phyloP scores from a whole-genome alignment of 2,797 vertebrate species.

The Triplophysa bombifrons region DNA sequence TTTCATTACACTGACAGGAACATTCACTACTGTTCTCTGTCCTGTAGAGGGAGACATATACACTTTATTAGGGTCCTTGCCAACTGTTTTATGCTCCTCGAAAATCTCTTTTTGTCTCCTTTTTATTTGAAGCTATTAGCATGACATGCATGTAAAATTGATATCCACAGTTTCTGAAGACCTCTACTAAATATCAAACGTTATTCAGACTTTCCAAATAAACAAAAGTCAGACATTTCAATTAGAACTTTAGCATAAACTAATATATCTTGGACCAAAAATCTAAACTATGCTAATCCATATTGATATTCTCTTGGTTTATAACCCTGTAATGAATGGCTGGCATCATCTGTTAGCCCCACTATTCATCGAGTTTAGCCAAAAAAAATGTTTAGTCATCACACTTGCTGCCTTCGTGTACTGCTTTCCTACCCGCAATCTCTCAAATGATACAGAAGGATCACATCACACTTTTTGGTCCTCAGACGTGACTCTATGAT shows the following conservation, averaged over 20 bases:
- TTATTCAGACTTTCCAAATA: background rate
- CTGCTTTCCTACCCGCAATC: background rate
- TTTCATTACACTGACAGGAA: no score
- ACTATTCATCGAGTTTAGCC: slow-evolving; percentile 47
- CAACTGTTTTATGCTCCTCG: background rate
- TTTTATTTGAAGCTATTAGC: background rate
- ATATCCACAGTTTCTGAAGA: background rate
- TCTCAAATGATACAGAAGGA: slow-evolving; percentile 7
- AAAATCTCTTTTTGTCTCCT: background rate
- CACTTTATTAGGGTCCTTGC: background rate
- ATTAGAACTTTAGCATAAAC: background rate
- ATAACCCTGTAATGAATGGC: background rate
- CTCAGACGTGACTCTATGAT: slow-evolving; percentile 1
- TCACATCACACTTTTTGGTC: slow-evolving; percentile 33
- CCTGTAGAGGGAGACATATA: slow-evolving; percentile 33
- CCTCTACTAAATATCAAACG: background rate
- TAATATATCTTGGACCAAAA: background rate
- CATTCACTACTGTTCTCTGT: background rate
- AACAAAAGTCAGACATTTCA: background rate
- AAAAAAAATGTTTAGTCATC: slow-evolving; percentile 40
- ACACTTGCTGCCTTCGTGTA: slow-evolving; percentile 4
- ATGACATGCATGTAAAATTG: background rate
- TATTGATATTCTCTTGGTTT: slow-evolving; percentile 15
- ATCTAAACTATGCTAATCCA: background rate
- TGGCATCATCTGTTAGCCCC: slow-evolving; percentile 39